These are phyloP conservation scores for Apodemus sylvaticus DNA, from an alignment of 2,113 vertebrate genomes.

Conservation along the genomic window DNA sequence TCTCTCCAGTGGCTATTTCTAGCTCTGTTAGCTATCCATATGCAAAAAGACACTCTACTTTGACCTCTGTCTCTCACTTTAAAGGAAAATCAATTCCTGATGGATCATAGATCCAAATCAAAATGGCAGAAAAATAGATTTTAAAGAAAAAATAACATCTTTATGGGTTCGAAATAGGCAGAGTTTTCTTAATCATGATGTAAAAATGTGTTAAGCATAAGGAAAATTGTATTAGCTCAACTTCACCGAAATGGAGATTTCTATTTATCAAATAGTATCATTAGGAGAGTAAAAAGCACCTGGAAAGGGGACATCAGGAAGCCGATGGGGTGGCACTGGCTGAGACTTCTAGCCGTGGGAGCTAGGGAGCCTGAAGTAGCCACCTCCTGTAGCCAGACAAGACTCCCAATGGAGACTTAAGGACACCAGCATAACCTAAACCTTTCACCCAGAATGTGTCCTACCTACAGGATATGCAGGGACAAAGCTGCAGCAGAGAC, in stretches of 20 bases:
- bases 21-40: background rate
- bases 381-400: no score
- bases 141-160: background rate
- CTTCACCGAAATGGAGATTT: background rate
- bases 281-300: background rate
- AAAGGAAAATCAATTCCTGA: conserved; percentile 40
- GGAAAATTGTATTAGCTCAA: background rate
- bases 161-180: conserved; percentile 7
- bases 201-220: conserved; percentile 32
- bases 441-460: no score
- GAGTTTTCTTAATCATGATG: conserved; percentile 28
- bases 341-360: no score
- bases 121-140: conserved; percentile 42
- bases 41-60: background rate
- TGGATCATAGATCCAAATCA: background rate
- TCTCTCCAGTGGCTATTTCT: background rate
- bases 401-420: no score
- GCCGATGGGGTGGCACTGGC: no score
- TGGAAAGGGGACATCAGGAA: no score
- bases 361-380: no score
- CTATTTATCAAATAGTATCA: background rate
- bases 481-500: no score
- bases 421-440: no score
- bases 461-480: no score
- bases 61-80: conserved; percentile 20